Conservation (phyloP, 2,888 invertebrate genomes). For the Aspidapion aeneum region DNA sequence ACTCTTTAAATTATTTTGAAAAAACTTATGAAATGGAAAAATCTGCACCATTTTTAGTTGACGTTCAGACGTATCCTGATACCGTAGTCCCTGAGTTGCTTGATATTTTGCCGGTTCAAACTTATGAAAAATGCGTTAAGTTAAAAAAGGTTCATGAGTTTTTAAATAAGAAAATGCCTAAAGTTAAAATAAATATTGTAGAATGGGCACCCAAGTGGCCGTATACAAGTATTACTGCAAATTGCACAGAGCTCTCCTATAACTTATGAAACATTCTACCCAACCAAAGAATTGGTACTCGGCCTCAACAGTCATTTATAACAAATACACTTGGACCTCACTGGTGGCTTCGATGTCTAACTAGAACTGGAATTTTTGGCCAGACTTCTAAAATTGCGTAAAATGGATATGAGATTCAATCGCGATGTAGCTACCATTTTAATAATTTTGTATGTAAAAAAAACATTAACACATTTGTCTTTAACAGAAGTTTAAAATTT, state of each 20-base stretch:
- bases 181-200: background rate
- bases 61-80: background rate
- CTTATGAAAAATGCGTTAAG: background rate
- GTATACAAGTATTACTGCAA: too few relatives aligned
- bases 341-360: slow-evolving; percentile 10
- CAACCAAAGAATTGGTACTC: too few relatives aligned
- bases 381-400: slow-evolving; percentile 3
- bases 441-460: background rate
- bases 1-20: background rate
- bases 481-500: slow-evolving; percentile 1
- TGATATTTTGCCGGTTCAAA: background rate
- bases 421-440: slow-evolving; percentile 1
- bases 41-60: background rate
- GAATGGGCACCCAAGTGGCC: background rate
- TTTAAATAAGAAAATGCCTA: background rate
- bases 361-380: slow-evolving; percentile 12
- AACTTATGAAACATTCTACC: too few relatives aligned
- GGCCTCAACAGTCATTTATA: too few relatives aligned
- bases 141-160: background rate
- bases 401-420: slow-evolving; percentile 12
- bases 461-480: background rate
- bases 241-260: too few relatives aligned
- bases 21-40: background rate
- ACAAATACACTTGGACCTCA: slow-evolving; percentile 10
- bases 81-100: background rate